Evolutionary conservation across 2,797 vertebrate genomes (phyloP).

Genomic region (Galaxias olidus): DNA sequence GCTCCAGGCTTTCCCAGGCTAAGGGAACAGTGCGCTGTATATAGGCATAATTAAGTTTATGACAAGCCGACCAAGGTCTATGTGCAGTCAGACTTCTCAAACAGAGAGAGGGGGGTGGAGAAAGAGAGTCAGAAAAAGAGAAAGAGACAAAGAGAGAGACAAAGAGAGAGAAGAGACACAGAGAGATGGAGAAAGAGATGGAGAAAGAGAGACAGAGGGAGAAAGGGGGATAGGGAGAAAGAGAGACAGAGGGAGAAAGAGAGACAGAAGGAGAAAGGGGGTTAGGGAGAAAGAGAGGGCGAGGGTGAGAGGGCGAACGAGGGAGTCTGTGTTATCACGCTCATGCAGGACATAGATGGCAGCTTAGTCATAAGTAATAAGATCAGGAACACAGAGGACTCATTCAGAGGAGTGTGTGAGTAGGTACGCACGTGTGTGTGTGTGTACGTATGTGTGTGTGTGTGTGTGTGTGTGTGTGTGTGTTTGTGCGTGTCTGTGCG

Average conservation of each 20-base stretch:
- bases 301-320: constrained; percentile 19
- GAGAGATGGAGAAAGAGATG: constrained; percentile 17
- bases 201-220: constrained; percentile 3
- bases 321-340: constrained; percentile 55
- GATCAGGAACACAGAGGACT: constrained; percentile 59
- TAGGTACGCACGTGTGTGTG: background rate
- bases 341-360: constrained; percentile 64
- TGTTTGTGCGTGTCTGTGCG: constrained; percentile 7
- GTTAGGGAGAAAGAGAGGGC: constrained; percentile 19
- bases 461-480: constrained; percentile 14
- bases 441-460: constrained; percentile 3
- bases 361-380: constrained; percentile 71
- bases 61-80: constrained; percentile 69
- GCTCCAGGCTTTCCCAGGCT: constrained; percentile 58
- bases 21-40: constrained; percentile 68
- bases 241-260: constrained; percentile 16
- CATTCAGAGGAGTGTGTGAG: constrained; percentile 58
- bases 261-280: constrained; percentile 36
- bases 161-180: constrained; percentile 10
- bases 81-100: constrained; percentile 68
- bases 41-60: constrained; percentile 78
- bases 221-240: constrained; percentile 29
- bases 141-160: background rate
- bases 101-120: background rate
- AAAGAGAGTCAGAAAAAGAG: background rate